Evolutionary conservation across 2,113 vertebrate species (phyloP).

Genomic region (Calcarius ornatus): DNA sequence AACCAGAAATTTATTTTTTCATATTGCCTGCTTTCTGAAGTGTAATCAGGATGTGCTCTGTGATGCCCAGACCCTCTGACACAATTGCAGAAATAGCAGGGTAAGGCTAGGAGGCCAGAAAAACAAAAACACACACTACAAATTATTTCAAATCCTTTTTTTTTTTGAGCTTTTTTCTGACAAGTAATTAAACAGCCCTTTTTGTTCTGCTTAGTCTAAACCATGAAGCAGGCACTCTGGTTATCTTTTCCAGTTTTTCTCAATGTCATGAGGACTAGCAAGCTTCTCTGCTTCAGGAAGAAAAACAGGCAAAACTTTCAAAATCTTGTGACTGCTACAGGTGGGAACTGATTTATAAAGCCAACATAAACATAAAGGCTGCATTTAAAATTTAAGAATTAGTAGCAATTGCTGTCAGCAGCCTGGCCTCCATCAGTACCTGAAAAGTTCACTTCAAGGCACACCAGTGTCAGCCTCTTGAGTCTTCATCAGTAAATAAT

Average conservation of each 20-base stretch:
- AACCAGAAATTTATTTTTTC: not conserved
- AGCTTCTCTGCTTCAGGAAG: not conserved
- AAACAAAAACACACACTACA: not conserved
- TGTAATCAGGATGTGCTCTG: not conserved
- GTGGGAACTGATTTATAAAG: not conserved
- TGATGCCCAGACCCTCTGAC: not conserved
- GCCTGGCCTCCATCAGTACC: not conserved
- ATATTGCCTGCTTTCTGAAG: not conserved
- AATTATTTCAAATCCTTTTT: not conserved
- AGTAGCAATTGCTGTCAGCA: not conserved
- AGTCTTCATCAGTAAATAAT: not conserved
- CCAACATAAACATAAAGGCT: not conserved
- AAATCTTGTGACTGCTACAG: not conserved
- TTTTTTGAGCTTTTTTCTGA: not conserved
- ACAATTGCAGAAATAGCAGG: not conserved
- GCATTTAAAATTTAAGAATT: not conserved
- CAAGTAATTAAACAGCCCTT: not conserved
- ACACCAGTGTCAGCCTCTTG: not conserved
- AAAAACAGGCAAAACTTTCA: not conserved
- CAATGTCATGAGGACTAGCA: not conserved
- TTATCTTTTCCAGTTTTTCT: not conserved
- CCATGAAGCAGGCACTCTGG: accelerated
- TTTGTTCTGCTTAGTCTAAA: not conserved
- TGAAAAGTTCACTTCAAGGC: not conserved
- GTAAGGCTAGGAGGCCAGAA: not conserved